Evolutionary conservation across 2,113 vertebrate genomes (phyloP), one percentile per base, ranked within the genome.

Genomic region (Jacana jacana): DNA sequence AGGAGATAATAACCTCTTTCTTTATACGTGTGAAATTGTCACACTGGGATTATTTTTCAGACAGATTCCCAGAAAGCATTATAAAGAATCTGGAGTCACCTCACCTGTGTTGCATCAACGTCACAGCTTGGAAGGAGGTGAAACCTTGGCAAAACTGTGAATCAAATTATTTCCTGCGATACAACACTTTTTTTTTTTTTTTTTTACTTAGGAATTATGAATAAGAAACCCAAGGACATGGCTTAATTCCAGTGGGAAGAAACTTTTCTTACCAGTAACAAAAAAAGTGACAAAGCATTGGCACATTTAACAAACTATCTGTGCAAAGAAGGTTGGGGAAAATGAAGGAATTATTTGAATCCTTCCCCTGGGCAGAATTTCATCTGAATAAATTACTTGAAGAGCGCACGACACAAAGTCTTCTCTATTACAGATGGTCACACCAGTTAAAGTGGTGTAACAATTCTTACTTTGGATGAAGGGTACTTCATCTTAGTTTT

Each of bases 371-470:
- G 68, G 91, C 57, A 89, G 71, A 93, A 89, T 86, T 86, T 91
- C 3, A 88, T 91, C 70, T 79, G 46, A 87, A 82, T 85, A 81
- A 89, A 81, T 65, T 65, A 83, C 83, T 91, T 97, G 39, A 80
- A 27, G 44, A 72, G 42, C 58, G 20, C 17, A 30, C 51, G 66
- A 73, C 27, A 65, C 5, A 37, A 73, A 85, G 58, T 33, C n/a
- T 73, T 89, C 70, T 52, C 12, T 84, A n/a, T 93, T 75, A 81
- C n/a, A 88, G 66, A 61, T 49, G 86, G 52, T 90, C 58, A 81
- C 64, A 86, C 55, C 70, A 77, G 63, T 88, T 77, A 70, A 80
- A 88, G 6, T 51, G 42, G 40, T 89, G 64, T 15, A 88, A 63
- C 49, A 37, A 82, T 69, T 63, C 58, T 61, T 68, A 40, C 33